These are phyloP conservation scores for Colinus virginianus DNA, from an alignment of 2,113 vertebrate genomes.

Conservation along the genomic window DNA sequence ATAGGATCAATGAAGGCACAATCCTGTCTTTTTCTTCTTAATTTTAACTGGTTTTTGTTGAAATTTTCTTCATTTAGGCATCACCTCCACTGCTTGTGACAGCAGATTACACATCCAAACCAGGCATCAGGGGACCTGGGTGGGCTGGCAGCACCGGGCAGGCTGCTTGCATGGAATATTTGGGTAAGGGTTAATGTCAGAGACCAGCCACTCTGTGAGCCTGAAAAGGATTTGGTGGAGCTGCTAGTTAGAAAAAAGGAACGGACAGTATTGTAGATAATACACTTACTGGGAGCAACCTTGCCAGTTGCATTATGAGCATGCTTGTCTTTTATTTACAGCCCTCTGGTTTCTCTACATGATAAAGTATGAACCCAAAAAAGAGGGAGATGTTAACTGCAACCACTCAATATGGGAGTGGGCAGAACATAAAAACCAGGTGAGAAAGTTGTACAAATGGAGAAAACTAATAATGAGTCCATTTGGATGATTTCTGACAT, in stretches of 20 bases:
- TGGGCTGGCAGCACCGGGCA: neutral
- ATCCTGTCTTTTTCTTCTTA: neutral
- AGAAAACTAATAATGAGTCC: neutral
- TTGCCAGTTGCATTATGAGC: neutral
- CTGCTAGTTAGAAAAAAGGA: neutral
- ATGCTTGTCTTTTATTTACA: neutral
- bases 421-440: neutral
- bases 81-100: neutral
- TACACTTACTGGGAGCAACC: neutral
- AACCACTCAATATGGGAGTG: neutral
- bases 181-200: neutral
- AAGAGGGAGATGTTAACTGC: neutral
- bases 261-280: neutral
- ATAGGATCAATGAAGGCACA: neutral
- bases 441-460: neutral
- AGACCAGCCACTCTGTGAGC: neutral
- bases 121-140: accelerated
- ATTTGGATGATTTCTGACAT: neutral
- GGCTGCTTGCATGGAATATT: neutral
- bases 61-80: neutral
- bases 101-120: neutral
- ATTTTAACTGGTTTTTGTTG: neutral
- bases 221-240: neutral
- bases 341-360: neutral
- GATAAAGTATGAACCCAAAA: neutral